phyloP scores from a whole-genome alignment of 1,140 invertebrate genomes.

The Neodiprion fabricii region DNA sequence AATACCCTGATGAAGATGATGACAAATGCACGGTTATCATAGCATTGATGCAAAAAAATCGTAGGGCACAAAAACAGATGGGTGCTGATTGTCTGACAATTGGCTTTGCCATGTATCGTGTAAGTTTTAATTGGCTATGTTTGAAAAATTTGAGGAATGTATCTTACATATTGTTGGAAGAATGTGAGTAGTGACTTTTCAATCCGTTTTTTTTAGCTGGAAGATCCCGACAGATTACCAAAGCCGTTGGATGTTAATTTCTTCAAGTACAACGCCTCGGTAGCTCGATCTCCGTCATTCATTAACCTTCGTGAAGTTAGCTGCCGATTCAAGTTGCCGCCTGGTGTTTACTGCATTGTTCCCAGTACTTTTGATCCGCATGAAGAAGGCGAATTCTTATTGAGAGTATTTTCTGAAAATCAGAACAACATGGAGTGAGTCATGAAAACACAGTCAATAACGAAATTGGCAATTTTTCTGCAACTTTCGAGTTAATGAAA shows the following conservation, averaged over 20 bases:
- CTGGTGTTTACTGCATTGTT: slow-evolving; percentile 95
- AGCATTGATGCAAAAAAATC: slow-evolving; percentile 93
- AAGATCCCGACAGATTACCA: slow-evolving; percentile 75
- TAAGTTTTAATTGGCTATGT: slow-evolving; percentile 51
- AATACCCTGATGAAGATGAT: slow-evolving; percentile 90
- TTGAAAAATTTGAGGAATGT: neutral
- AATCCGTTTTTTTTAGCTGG: slow-evolving; percentile 63
- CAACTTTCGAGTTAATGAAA: neutral
- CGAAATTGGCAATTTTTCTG: slow-evolving; percentile 1
- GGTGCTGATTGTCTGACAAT: slow-evolving; percentile 94
- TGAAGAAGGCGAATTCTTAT: slow-evolving; percentile 94
- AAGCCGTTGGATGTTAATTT: slow-evolving; percentile 89
- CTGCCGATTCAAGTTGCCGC: slow-evolving; percentile 90
- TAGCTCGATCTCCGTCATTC: slow-evolving; percentile 91
- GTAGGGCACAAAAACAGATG: slow-evolving; percentile 86
- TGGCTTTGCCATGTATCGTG: slow-evolving; percentile 94
- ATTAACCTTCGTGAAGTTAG: slow-evolving; percentile 96
- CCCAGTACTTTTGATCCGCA: slow-evolving; percentile 98
- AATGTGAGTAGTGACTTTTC: slow-evolving; percentile 21
- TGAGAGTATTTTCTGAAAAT: slow-evolving; percentile 96
- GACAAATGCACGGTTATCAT: slow-evolving; percentile 95
- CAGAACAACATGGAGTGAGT: slow-evolving; percentile 86
- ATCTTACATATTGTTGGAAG: neutral
- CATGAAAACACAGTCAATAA: slow-evolving; percentile 18
- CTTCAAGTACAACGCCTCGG: slow-evolving; percentile 95